Evolutionary conservation across 2,113 vertebrate species (phyloP), one percentile per base, ranked within the genome.

Genomic region (Craseonycteris thonglongyai): DNA sequence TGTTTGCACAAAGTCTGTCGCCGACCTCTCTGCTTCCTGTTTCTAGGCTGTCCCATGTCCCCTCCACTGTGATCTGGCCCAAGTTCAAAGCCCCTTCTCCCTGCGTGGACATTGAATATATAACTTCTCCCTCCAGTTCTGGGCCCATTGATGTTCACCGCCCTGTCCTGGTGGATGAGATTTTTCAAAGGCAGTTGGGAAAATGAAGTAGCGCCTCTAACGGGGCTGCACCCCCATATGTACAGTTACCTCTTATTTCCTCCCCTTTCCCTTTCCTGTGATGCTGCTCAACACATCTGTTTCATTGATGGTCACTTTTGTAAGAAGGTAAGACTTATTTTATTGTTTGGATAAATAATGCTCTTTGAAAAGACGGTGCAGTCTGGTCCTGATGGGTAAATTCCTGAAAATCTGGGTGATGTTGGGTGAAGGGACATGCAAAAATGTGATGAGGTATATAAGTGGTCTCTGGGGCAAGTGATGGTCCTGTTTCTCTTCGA

Each of bases 1-100:
- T 18, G 0, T 74, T 91, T 69, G n/a, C 51, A 59, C 0, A 6
- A 49, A 56, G 42, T 6, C 0, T 2, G 7, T 6, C 4, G 0
- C 5, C 24, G 61, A 47, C 15, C 35, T 40, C 33, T 47, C 26
- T 3, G 72, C 58, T 72, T 3, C n/a, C 10, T 7, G 1, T 84
- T 61, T 68, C 49, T 59, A 88, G n/a, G 12, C 22, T 49, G 1
- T 61, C 56, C 28, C 66, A 38, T 24, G 35, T 26, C 7, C 10
- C 56, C 28, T 72, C 38, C 33, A 8, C 35, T 35, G 47, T 22
- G 7, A 6, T 12, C 33, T 28, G 30, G 33, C 35, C 82, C 59
- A 33, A 26, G 68, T 35, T 75, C 75, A 69, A 5, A 56, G 56
- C 21, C 56, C 26, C 30, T 45, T 47, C 47, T 26, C 26, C 38